A percentile compares a stretch with the other conserved stretches of the same genome.
phyloP scores from a whole-genome alignment of 2,797 vertebrate species.

The Fringilla coelebs region DNA sequence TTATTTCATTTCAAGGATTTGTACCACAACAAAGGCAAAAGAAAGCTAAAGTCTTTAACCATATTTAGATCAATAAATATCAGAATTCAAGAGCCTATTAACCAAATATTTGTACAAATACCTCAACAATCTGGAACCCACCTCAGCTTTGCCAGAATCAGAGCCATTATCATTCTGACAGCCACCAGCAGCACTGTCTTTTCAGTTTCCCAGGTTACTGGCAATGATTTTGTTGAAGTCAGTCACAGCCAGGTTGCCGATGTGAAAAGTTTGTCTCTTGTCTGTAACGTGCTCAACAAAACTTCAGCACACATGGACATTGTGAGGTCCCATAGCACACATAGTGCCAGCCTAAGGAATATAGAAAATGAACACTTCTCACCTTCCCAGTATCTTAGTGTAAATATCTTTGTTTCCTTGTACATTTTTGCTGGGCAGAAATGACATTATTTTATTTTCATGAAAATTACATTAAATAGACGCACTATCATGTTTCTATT shows the following conservation, averaged over 20 bases:
- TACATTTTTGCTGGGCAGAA: not conserved
- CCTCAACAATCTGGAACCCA: not conserved
- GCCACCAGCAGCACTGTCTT: not conserved
- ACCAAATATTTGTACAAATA: not conserved
- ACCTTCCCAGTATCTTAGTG: not conserved
- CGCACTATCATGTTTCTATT: not conserved
- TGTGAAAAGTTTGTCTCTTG: not conserved
- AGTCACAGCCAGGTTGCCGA: rapidly evolving
- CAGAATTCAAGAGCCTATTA: not conserved
- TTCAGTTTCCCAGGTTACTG: not conserved
- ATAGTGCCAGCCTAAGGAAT: not conserved
- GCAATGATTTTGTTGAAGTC: not conserved
- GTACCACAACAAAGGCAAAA: not conserved
- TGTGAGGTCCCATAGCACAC: not conserved
- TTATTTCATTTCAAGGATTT: not conserved
- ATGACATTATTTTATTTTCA: not conserved
- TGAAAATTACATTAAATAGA: not conserved
- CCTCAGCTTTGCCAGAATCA: not conserved
- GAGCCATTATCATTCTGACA: not conserved
- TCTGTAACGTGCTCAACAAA: not conserved
- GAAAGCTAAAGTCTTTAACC: not conserved
- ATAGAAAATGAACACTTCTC: not conserved
- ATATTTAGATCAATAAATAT: not conserved
- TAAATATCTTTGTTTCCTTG: not conserved
- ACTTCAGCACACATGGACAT: not conserved